Evolutionary conservation across 37 sponge, comb jelly and placozoan genomes (phyloP).

Genomic region (Bolinopsis microptera): DNA sequence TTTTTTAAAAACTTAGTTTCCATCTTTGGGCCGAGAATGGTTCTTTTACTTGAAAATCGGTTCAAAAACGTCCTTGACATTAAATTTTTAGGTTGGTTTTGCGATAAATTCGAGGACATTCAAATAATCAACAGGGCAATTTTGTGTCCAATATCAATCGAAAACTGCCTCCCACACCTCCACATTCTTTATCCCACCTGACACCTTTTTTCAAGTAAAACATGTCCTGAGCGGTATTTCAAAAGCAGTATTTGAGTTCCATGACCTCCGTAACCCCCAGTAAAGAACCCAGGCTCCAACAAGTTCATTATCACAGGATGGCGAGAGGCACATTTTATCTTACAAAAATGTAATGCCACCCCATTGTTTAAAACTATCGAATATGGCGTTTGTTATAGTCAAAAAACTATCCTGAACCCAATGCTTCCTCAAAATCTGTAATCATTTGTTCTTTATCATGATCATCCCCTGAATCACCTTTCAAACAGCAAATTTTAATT

Average conservation of each 20-base stretch:
- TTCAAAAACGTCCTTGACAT: neutral
- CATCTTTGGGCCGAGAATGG: neutral
- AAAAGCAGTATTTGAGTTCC: neutral
- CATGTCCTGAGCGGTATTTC: neutral
- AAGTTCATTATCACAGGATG: neutral
- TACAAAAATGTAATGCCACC: neutral
- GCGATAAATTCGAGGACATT: neutral
- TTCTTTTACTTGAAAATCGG: neutral
- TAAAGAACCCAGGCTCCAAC: neutral
- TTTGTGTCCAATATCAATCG: neutral
- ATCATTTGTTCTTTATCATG: neutral
- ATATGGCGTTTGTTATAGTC: neutral
- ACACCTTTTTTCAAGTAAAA: neutral
- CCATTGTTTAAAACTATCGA: neutral
- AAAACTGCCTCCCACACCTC: neutral
- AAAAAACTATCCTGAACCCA: neutral
- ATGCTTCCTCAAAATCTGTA: neutral
- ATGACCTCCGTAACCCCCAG: neutral
- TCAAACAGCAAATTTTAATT: neutral
- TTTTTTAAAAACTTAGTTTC: too few species aligned
- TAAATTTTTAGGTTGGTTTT: neutral
- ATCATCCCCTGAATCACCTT: neutral
- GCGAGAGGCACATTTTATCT: neutral
- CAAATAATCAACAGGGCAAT: neutral
- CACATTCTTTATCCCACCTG: neutral